Percentiles rank a stretch among this genome's conserved stretches.
Conservation (phyloP, 2,888 invertebrate species). For the Patella caerulea region DNA sequence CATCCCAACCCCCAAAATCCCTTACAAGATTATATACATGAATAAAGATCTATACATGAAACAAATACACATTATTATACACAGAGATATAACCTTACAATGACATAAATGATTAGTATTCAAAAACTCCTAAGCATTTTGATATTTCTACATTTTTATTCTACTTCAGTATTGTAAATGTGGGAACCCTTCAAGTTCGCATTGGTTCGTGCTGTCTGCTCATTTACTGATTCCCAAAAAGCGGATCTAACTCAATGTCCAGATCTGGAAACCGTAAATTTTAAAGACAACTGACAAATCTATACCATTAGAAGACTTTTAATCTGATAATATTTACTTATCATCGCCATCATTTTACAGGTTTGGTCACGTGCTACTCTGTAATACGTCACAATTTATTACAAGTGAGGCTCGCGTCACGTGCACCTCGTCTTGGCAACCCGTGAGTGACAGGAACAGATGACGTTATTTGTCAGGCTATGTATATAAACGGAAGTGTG, state of each 20-base stretch:
- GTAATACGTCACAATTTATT: constrained; percentile 9
- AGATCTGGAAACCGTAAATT: background rate
- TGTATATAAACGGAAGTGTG: constrained; percentile 6
- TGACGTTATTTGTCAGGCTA: background rate
- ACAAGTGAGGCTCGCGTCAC: background rate
- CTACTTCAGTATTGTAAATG: no score
- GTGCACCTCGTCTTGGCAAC: background rate
- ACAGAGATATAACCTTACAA: no score
- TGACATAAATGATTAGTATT: no score
- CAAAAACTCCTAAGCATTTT: no score
- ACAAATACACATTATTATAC: no score
- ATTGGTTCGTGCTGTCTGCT: background rate
- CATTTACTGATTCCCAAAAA: background rate
- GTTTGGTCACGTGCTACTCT: constrained; percentile 7
- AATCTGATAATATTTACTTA: background rate
- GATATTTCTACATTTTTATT: no score
- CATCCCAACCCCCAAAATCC: no score
- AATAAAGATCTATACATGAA: no score
- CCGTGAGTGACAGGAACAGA: background rate
- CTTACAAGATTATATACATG: no score
- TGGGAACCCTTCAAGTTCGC: no score
- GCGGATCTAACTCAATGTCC: background rate
- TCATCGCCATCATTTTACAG: background rate
- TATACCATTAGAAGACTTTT: background rate
- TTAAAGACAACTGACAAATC: constrained; percentile 7